Base-by-base conservation (phyloP, 2,113 vertebrate species). In the Reinhardtius hippoglossoides region DNA sequence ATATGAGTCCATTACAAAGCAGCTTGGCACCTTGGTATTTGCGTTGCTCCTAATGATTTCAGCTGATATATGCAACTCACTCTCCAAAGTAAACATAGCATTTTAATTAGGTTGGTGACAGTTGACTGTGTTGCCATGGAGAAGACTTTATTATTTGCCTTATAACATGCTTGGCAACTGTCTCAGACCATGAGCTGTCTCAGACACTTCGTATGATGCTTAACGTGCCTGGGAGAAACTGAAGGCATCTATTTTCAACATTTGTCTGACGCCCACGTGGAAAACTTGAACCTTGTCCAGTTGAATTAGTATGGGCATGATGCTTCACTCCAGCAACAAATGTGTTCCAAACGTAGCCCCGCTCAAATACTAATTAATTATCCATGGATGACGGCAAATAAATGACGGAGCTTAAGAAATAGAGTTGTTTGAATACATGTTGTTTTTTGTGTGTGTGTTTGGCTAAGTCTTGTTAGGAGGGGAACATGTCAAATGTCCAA, bases 71-170 rank as follows among this genome's bases (percentile, higher is more conserved):
- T 80, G 77, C 86, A 24, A 44, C 31, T 3, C 27, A 42, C 66
- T 13, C 56, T 79, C 88, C 90, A 90, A 91, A 80, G 80, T 71
- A 88, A 92, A 90, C 87, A 85, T 0, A 23, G 76, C 42, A 62
- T 88, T 82, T 91, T 85, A 90, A 89, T 86, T 73, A 83, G 77
- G 57, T 57, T 48, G 68, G 42, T 86, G 86, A 89, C 83, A 82
- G 83, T 65, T 67, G 78, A 81, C 71, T 26, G 15, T 63, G 90
- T 83, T 78, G 71, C 83, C 10, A 77, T 62, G 64, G 87, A 68
- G 60, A 80, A 71, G 65, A 73, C 85, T 89, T 87, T 89, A 81
- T 89, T 85, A 84, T 80, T 68, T 54, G 55, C 50, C 72, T 75
- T 81, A 56, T 64, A 80, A 84, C 64, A 70, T 23, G 74, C 74